Conservation (phyloP, 2,888 invertebrate species). For the Ditula angustiorana region DNA sequence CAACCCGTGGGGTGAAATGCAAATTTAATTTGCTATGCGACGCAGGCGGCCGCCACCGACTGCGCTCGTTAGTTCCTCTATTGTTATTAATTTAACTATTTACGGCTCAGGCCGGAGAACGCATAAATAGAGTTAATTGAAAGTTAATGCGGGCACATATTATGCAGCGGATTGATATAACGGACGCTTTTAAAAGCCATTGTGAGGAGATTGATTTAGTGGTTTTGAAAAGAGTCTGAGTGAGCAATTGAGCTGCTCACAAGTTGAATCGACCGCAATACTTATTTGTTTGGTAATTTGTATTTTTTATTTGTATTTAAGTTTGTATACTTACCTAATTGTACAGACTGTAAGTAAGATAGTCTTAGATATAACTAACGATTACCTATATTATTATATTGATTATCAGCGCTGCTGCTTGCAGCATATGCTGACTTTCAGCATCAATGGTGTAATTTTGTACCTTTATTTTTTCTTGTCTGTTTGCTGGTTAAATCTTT, state of each 20-base stretch:
- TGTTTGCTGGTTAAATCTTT: too few species aligned
- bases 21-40: constrained; percentile 78
- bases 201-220: constrained; percentile 29
- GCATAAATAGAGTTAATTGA: constrained; percentile 80
- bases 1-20: constrained; percentile 69
- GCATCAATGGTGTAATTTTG: too few species aligned
- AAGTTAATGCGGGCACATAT: constrained; percentile 75
- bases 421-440: too few species aligned
- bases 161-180: constrained; percentile 41
- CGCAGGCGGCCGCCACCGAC: constrained; percentile 69
- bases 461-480: too few species aligned
- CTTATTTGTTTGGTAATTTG: background rate
- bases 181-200: constrained; percentile 18
- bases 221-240: constrained; percentile 1
- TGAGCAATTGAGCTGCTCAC: background rate
- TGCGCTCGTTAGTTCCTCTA: constrained; percentile 71
- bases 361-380: too few species aligned
- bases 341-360: too few species aligned
- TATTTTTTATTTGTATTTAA: background rate
- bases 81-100: constrained; percentile 83
- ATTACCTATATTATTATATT: too few species aligned
- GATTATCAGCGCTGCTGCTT: too few species aligned
- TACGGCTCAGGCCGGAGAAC: constrained; percentile 64
- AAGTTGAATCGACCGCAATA: background rate
- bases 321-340: too few species aligned